phyloP scores from a whole-genome alignment of 2,797 vertebrate species.

The Sternotherus odoratus region DNA sequence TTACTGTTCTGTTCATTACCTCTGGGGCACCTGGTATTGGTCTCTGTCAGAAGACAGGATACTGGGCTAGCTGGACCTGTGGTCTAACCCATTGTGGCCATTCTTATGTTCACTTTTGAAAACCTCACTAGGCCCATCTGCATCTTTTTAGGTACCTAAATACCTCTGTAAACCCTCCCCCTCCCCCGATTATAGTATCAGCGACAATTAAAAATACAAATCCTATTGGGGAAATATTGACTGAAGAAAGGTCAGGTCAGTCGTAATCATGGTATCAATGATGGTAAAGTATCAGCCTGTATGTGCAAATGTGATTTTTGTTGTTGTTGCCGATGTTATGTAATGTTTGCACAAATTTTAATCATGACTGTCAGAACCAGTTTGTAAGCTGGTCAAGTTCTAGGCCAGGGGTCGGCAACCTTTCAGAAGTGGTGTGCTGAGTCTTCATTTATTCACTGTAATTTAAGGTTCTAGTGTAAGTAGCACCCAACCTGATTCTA shows the following conservation, averaged over 20 bases:
- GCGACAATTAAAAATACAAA: slow-evolving; percentile 14
- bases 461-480: too few species aligned
- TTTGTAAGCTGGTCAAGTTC: not conserved
- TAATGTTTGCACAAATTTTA: not conserved
- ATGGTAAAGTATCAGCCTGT: not conserved
- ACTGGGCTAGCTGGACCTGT: too few species aligned
- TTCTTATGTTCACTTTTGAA: not conserved
- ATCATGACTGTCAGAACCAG: not conserved
- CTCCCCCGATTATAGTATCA: not conserved
- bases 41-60: too few species aligned
- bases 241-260: slow-evolving; percentile 8
- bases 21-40: too few species aligned
- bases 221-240: not conserved
- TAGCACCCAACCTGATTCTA: too few species aligned
- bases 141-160: slow-evolving; percentile 14
- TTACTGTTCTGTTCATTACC: too few species aligned
- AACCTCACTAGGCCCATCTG: not conserved
- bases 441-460: too few species aligned
- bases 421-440: too few species aligned
- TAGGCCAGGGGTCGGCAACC: too few species aligned
- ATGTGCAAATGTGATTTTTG: not conserved
- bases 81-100: too few species aligned
- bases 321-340: not conserved
- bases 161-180: not conserved
- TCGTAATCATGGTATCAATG: not conserved